These are phyloP conservation scores for Aspidapion aeneum DNA, from an alignment of 2,888 invertebrate species.

Conservation along the genomic window DNA sequence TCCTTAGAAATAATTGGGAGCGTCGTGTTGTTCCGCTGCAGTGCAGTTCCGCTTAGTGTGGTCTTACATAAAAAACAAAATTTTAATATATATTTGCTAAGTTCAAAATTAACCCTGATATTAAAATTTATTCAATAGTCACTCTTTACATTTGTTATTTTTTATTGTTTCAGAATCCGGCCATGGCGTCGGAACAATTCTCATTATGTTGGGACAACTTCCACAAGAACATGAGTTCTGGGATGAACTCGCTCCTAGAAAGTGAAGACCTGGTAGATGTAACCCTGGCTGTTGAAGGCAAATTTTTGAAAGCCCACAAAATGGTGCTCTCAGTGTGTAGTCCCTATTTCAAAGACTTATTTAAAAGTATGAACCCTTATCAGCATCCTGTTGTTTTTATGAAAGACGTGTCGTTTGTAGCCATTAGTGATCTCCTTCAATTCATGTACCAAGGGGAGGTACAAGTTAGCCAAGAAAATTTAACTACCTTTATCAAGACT, in stretches of 20 bases:
- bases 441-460: slow-evolving; percentile 62
- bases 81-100: no score
- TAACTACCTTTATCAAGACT: slow-evolving; percentile 47
- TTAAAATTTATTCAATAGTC: no score
- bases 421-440: slow-evolving; percentile 54
- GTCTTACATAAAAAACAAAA: no score
- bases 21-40: no score
- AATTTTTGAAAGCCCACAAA: slow-evolving; percentile 66
- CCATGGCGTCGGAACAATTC: slow-evolving; percentile 60
- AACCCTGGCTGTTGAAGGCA: slow-evolving; percentile 52
- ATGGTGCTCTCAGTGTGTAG: slow-evolving; percentile 68
- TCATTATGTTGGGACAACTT: slow-evolving; percentile 73
- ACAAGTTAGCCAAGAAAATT: slow-evolving; percentile 45
- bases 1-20: no score
- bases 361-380: slow-evolving; percentile 59
- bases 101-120: no score
- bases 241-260: slow-evolving; percentile 53
- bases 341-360: slow-evolving; percentile 68
- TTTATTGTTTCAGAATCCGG: slow-evolving; percentile 24
- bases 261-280: slow-evolving; percentile 48
- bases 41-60: no score
- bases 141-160: no score
- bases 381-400: slow-evolving; percentile 62
- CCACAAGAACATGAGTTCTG: slow-evolving; percentile 65
- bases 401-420: slow-evolving; percentile 56